Base-by-base conservation (phyloP, 2,113 vertebrate genomes). In the Nothoprocta perdicaria region DNA sequence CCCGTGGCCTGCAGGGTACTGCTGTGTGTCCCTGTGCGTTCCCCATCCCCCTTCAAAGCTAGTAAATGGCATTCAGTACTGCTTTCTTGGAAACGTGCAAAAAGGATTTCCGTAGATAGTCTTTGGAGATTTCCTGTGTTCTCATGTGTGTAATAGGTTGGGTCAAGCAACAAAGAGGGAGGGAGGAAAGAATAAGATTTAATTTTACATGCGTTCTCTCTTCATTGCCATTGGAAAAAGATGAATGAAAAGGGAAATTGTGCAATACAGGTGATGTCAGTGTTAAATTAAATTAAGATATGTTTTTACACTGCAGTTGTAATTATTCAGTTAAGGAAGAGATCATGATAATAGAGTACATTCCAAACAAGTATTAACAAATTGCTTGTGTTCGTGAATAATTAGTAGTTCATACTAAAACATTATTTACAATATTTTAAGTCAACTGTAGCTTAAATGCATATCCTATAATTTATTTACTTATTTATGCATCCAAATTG, bases 61-160 rank as follows among this genome's bases (percentile, higher is more conserved):
- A 31, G 80, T 86, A 94, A 94, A 95, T 95, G 94, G 94, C 93
- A 95, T 92, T 92, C 88, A 41, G 95, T 96, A 91, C 92, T 97
- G 84, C 91, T 93, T 95, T 88, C 95, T 90, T 95, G 84, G 95
- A 97, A 97, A 97, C 68, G 95, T 97, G 95, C 94, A 88, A 95
- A 97, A 97, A 97, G 95, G 95, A 97, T 98, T 98, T 97, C 96
- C 95, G 92, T 94, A 93, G 93, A 94, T 60, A 87, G 95, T 93
- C 97, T 97, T 97, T 87, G 72, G 97, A 97, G 97, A 97, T 71
- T 97, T 96, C 95, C 80, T 97, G 97, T 97, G 96, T 96, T 90
- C 92, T 98, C 97, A 97, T 97, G 97, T 97, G 96, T 97, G 96
- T 98, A 97, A 97, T 97, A 93, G 96, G 65, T 94, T 96, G 90